Evolutionary conservation across 2,113 vertebrate genomes (phyloP).

Genomic region (Chlorodrepanis virens): DNA sequence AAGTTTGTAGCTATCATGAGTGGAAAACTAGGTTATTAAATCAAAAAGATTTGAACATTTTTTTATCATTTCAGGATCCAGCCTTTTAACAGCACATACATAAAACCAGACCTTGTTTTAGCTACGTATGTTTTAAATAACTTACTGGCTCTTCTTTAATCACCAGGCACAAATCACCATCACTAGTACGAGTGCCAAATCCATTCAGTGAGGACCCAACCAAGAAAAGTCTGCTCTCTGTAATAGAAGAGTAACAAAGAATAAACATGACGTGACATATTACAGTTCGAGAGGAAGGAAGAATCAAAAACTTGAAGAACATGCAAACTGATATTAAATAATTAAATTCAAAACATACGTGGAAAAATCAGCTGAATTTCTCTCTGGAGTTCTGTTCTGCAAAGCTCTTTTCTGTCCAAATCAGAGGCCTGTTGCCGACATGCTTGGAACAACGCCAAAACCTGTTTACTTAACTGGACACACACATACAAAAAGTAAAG

Average conservation of each 20-base stretch:
- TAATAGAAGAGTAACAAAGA: not conserved
- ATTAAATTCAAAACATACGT: constrained; percentile 72
- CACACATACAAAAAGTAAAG: constrained; percentile 23
- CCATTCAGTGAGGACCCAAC: constrained; percentile 94
- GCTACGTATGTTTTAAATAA: not conserved
- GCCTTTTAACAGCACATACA: not conserved
- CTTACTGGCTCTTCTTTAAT: constrained; percentile 84
- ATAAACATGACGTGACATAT: not conserved
- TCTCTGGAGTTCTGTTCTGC: constrained; percentile 81
- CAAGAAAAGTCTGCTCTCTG: constrained; percentile 86
- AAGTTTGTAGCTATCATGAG: not conserved
- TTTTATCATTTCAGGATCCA: not conserved
- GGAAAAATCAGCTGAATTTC: constrained; percentile 86
- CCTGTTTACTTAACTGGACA: constrained; percentile 87
- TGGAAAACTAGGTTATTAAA: not conserved
- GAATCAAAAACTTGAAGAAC: rapidly evolving
- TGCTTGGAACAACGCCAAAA: constrained; percentile 85
- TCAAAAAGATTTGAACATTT: not conserved
- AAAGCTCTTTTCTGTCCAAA: constrained; percentile 87
- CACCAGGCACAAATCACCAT: constrained; percentile 92
- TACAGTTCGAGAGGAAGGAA: not conserved
- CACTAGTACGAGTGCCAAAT: constrained; percentile 89
- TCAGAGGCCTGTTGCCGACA: constrained; percentile 86
- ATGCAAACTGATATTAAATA: not conserved
- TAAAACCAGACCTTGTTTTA: not conserved